These are phyloP conservation scores for Eueides isabella DNA, from an alignment of 1,140 invertebrate species.

Conservation along the genomic window DNA sequence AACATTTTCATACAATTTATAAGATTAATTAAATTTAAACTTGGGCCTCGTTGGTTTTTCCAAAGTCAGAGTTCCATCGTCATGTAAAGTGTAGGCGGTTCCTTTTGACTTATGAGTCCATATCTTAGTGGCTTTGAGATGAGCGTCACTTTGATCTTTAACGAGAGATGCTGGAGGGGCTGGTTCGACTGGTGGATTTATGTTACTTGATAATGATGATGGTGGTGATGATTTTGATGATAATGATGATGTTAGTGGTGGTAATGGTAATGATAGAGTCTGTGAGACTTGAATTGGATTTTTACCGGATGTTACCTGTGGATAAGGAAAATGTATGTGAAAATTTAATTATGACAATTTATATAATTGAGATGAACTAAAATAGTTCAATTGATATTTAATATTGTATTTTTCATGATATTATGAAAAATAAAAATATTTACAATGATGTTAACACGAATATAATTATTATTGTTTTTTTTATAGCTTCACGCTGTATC, in stretches of 20 bases:
- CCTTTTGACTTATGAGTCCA: conserved; percentile 75
- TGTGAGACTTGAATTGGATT: conserved; percentile 29
- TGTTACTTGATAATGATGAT: conserved; percentile 16
- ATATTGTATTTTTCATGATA: no score
- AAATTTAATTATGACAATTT: neutral
- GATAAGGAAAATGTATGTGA: neutral
- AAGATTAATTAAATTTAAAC: conserved; percentile 38
- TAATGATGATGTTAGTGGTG: conserved; percentile 14
- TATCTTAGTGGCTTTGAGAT: conserved; percentile 70
- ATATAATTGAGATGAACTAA: no score
- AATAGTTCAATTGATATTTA: no score
- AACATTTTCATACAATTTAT: conserved; percentile 10
- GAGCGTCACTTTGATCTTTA: conserved; percentile 66
- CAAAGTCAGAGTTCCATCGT: conserved; percentile 67
- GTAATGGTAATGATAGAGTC: conserved; percentile 7
- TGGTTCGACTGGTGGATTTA: conserved; percentile 45
- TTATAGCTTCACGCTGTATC: no score
- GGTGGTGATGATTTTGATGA: conserved; percentile 16
- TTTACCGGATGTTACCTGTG: conserved; percentile 45
- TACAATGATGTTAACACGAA: no score
- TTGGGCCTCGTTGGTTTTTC: conserved; percentile 51
- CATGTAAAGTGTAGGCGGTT: conserved; percentile 69
- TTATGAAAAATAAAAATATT: no score
- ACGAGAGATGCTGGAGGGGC: conserved; percentile 50
- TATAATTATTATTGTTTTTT: no score